phyloP scores from a whole-genome alignment of 2,797 vertebrate genomes.

The Urocyon cinereoargenteus region DNA sequence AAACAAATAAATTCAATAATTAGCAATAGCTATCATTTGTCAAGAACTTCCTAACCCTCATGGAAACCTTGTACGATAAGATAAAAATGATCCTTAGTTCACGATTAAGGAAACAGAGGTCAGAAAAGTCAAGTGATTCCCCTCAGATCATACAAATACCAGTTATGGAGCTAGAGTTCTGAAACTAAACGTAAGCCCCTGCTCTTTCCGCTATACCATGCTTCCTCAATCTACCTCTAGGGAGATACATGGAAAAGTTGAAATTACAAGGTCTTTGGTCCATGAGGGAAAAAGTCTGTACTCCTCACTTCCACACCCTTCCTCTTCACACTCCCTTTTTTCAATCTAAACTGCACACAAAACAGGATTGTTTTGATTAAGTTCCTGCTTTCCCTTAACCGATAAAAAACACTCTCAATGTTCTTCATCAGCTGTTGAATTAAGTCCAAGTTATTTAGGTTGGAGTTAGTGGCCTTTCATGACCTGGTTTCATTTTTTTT shows the following conservation, averaged over 20 bases:
- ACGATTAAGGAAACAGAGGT: not conserved
- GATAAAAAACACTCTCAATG: not conserved
- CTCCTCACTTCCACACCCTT: not conserved
- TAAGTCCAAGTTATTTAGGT: not conserved
- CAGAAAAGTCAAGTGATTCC: not conserved
- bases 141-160: not conserved
- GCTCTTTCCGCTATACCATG: not conserved
- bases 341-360: not conserved
- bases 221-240: not conserved
- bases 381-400: not conserved
- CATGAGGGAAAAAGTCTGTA: not conserved
- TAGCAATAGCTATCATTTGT: not conserved
- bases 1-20: conserved; percentile 40
- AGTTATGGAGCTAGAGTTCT: not conserved
- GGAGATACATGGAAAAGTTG: not conserved
- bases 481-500: not conserved
- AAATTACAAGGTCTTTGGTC: not conserved
- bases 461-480: not conserved
- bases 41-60: conserved; percentile 21
- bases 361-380: not conserved
- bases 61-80: not conserved
- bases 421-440: not conserved
- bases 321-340: not conserved
- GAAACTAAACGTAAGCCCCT: not conserved
- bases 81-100: not conserved